Conservation (phyloP, 2,113 vertebrate species). For the Callipepla squamata region DNA sequence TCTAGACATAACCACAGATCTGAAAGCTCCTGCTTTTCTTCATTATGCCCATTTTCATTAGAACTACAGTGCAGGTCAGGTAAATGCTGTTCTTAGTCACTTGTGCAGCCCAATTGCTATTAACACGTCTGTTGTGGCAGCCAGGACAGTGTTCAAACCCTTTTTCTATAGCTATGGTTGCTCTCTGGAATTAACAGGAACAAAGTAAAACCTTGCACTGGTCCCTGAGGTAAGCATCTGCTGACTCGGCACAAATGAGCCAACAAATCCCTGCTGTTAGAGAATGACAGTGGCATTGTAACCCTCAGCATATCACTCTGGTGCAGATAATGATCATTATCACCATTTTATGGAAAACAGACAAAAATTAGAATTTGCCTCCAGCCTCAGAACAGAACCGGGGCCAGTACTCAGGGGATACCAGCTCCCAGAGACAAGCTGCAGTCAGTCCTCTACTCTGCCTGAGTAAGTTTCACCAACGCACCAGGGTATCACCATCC, state of each 20-base stretch:
- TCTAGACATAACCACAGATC: background rate
- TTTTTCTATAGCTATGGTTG: background rate
- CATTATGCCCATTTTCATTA: conserved; percentile 9
- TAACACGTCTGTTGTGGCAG: background rate
- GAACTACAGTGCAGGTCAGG: background rate
- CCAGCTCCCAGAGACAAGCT: background rate
- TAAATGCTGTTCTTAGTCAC: conserved; percentile 34
- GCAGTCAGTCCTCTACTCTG: background rate
- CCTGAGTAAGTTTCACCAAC: background rate
- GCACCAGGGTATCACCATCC: background rate
- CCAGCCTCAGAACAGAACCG: background rate
- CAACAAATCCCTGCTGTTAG: background rate
- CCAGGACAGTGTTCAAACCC: conserved; percentile 17
- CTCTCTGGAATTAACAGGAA: background rate
- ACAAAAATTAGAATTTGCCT: background rate
- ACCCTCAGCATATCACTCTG: background rate
- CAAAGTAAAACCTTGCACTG: conserved; percentile 25
- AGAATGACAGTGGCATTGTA: background rate
- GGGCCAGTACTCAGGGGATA: background rate
- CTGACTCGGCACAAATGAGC: background rate
- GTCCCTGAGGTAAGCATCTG: conserved; percentile 9
- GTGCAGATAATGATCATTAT: background rate
- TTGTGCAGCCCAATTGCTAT: background rate
- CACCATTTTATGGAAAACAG: background rate
- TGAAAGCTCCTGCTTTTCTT: conserved; percentile 41